A percentile compares a stretch with the other conserved stretches of the same genome.
These are phyloP conservation scores for Bos indicus DNA, from an alignment of 2,113 vertebrate genomes.

Conservation along the genomic window DNA sequence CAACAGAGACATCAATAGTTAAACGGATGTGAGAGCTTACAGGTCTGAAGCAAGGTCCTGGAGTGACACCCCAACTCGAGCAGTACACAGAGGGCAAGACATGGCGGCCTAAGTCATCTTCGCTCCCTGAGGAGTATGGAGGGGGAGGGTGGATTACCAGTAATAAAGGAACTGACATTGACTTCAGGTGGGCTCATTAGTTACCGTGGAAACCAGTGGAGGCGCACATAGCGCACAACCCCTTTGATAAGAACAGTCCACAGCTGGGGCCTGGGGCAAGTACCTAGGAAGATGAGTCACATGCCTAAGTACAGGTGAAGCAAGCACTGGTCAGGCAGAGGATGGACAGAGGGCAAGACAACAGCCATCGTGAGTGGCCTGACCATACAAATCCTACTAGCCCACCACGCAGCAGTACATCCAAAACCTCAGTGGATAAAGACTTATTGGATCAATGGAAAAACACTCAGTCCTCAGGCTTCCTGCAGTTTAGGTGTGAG, in stretches of 20 bases:
- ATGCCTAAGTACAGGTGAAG: neutral
- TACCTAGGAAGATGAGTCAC: neutral
- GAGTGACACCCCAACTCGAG: neutral
- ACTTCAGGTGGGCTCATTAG: neutral
- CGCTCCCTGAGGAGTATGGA: neutral
- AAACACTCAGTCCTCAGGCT: neutral
- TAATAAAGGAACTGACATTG: neutral
- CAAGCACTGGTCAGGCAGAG: neutral
- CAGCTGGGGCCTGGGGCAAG: neutral
- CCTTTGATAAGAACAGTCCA: neutral
- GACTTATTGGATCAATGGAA: neutral
- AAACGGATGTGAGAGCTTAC: neutral
- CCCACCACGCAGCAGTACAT: neutral
- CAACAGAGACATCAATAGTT: no score
- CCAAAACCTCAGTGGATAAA: fast-evolving
- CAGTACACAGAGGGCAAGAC: neutral
- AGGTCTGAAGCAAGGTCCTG: neutral
- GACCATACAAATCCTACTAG: neutral
- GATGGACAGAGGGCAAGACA: neutral
- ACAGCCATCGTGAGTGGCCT: neutral
- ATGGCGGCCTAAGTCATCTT: neutral
- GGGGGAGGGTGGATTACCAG: neutral
- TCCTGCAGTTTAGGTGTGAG: neutral
- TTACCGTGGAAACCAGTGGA: neutral
- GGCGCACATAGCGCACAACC: fast-evolving